Evolutionary conservation across 2,888 invertebrate species (phyloP), one percentile per base, ranked within the genome.

Genomic region (Temnothorax rugatulus): DNA sequence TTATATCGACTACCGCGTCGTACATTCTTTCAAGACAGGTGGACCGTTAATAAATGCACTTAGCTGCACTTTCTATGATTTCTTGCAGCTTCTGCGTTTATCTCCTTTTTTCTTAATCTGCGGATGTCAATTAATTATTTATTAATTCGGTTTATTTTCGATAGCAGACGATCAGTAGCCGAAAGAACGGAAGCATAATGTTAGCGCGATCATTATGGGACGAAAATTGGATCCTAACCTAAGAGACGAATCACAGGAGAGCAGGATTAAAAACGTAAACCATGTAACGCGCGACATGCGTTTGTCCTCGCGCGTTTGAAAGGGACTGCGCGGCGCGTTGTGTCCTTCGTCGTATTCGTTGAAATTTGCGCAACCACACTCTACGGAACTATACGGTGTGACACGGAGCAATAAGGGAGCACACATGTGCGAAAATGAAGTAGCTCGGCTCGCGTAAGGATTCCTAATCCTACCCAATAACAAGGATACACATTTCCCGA

Each of bases 331-430:
- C 74, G 66, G 82, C 74, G 64, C 75, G 84, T 76, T 84, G 85
- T 85, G 89, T 90, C 90, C 90, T 90, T 90, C 90, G 86, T 85
- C 85, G 87, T 86, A 89, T 90, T 89, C 86, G 87, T 90, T 89
- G 90, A 90, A 90, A 84, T 90, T 90, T 90, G 84, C 89, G 90
- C 90, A 89, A 90, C 57, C 71, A 11, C 25, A 9, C 44, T 59
- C 25, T 57, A 63, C 59, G 61, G 84, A 69, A 82, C 82, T 84
- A 84, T 63, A 84, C 82, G 47, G 57, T 34, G 41, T 68, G 83
- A 83, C 59, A 85, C 75, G 44, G 69, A 41, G 73, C 75, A 7
- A 7, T 7, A 63, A 77, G 69, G 50, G 64, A 84, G 71, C 34
- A 34, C 34, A 34, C 86, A 82, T 68, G 87, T 73, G 84, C 84